Base-by-base conservation (phyloP, 2,888 invertebrate species). In the Chloromyia formosa region DNA sequence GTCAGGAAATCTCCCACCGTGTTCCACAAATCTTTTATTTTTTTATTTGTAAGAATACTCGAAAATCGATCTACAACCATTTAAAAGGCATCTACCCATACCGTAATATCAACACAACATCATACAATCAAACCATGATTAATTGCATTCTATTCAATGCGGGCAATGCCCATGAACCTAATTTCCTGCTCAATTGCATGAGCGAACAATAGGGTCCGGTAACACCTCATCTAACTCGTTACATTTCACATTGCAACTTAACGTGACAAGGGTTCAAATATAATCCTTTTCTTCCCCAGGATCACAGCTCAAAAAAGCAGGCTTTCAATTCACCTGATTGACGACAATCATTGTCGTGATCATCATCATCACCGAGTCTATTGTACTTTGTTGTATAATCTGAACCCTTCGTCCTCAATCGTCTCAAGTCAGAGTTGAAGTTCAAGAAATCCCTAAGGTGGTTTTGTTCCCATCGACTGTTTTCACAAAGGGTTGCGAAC, bases 101-200 rank as follows among this genome's bases (percentile, higher is more conserved):
- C 7, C 27, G 27, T 35, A 35, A 35, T 35, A 35, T 35, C 27
- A 35, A 49, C 49, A 49, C 49, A 49, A 58, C 20, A 1, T 20
- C 58, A 58, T 20, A 68, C 54, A 69, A 54, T 27, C 14, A 16
- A 35, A 35, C 22, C 14, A 69, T 22, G 40, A 71, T 20, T 42
- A 20, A 71, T 71, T 40, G 42, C 1, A 56, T 58, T 49, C 40
- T 14, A 53, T 71, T 58, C 71, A 58, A 71, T 40, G 7, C 49
- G 20, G 45, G 45, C 42, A 66, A 49, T 53, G 12, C 42, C 56
- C 71, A 42, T 27, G 56, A 71, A 58, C 35, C 23, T 56, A 71
- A 71, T 71, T 71, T 71, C 71, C 71, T 56, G 71, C 58, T 58
- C 56, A 71, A 71, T 71, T 71, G 58, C 71, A 58, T 71, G 16